phyloP scores from a whole-genome alignment of 2,888 invertebrate species.

The Hypomecis atomaria region DNA sequence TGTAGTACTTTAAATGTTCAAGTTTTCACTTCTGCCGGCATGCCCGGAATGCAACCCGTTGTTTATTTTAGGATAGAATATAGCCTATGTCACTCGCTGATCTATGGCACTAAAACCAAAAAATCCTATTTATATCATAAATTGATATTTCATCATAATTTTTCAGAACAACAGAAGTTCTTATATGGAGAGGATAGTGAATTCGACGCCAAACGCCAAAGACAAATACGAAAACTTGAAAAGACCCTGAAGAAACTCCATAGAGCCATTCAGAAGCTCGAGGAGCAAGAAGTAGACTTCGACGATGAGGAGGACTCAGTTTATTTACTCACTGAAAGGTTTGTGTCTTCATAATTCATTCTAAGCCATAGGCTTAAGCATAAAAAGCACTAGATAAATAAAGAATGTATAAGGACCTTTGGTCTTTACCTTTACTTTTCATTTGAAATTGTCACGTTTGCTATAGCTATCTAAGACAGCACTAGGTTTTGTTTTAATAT shows the following conservation, averaged over 20 bases:
- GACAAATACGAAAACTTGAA: constrained; percentile 84
- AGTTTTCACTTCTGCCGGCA: too few species aligned
- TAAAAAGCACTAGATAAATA: constrained; percentile 45
- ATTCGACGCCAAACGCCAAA: constrained; percentile 74
- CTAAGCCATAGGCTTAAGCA: neutral
- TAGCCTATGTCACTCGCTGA: too few species aligned
- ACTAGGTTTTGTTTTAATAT: too few species aligned
- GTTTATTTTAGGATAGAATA: too few species aligned
- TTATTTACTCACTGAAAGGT: constrained; percentile 89
- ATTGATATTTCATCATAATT: neutral
- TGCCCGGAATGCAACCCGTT: too few species aligned
- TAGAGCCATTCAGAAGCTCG: constrained; percentile 87
- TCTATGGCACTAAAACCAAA: too few species aligned
- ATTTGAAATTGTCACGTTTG: neutral
- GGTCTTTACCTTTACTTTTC: neutral
- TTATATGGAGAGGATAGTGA: constrained; percentile 62
- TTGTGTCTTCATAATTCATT: constrained; percentile 13
- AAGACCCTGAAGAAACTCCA: constrained; percentile 86
- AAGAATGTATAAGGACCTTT: constrained; percentile 15
- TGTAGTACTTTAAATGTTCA: too few species aligned
- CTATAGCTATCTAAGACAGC: too few species aligned
- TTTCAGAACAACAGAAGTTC: constrained; percentile 55
- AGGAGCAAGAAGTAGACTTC: constrained; percentile 89
- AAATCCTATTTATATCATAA: too few species aligned
- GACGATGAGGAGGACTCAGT: constrained; percentile 89